Evolutionary conservation across 1,140 invertebrate genomes (phyloP), one percentile per base, ranked within the genome.

Genomic region (Odontomachus brunneus): DNA sequence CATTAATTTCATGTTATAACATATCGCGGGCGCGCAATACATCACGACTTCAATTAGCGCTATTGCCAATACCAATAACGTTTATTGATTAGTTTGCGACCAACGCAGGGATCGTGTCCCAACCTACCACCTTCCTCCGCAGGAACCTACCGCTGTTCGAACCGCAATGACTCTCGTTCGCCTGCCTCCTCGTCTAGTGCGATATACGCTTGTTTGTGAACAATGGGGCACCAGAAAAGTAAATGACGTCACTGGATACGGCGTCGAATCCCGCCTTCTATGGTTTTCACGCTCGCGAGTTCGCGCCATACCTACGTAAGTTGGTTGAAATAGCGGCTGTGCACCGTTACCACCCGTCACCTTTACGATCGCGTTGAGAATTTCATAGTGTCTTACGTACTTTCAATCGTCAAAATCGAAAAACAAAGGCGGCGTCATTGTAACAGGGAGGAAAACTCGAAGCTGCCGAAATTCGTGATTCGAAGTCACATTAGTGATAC

Each of bases 61-160:
- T 49, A 44, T 51, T 19, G 55, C 51, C 73, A 75, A 73, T 69
- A 84, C 49, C 59, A 55, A 48, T 44, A 67, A 53, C 22, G 63
- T 57, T 72, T 78, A 59, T 75, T 81, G 74, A 73, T 83, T 67
- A 51, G 65, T 71, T 74, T 60, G 22, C 82, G 82, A 84, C 84
- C 76, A 88, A 90, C 74, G 84, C 89, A 89, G 53, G 48, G 22
- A 84, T 69, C 85, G 44, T 53, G 81, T 83, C 59, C 29, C 90
- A 85, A 82, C 89, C 85, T 89, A 90, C 86, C 88, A 83, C 72
- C 89, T 89, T 88, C 84, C 90, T 89, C 89, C 88, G 86, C 87
- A 88, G 15, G 82, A 85, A 83, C 87, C 74, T 86, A 90, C 87
- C 67, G 65, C 76, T 66, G 75, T 73, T 86, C 72, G 38, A 86